Conservation (phyloP, 2,797 vertebrate species). For the Gymnocypris eckloni region DNA sequence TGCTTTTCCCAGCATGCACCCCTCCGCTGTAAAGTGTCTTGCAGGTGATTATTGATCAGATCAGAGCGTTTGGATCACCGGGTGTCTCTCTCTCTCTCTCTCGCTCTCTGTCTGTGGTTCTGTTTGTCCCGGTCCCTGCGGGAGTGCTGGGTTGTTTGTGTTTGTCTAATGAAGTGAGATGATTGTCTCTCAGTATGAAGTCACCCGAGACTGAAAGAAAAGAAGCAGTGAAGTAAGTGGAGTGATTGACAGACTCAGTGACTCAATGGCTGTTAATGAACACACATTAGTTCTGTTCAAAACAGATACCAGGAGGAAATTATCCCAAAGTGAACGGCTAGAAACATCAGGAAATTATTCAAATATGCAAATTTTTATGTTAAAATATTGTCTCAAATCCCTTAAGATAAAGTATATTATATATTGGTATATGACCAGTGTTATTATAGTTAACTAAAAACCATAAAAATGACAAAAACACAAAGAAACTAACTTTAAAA, state of each 20-base stretch:
- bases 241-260: slow-evolving; percentile 29
- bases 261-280: slow-evolving; percentile 38
- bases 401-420: background rate
- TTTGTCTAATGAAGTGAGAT: slow-evolving; percentile 70
- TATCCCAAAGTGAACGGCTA: background rate
- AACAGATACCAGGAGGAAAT: slow-evolving; percentile 4
- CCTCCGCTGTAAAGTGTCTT: background rate
- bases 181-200: slow-evolving; percentile 56
- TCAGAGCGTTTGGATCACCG: background rate
- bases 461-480: background rate
- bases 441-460: background rate
- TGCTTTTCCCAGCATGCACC: slow-evolving; percentile 51
- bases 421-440: background rate
- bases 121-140: slow-evolving; percentile 55
- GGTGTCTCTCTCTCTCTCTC: background rate
- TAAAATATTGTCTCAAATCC: background rate
- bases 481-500: background rate
- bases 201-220: slow-evolving; percentile 50
- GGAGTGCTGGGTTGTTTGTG: slow-evolving; percentile 67
- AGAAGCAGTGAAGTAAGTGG: slow-evolving; percentile 2
- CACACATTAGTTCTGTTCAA: slow-evolving; percentile 16
- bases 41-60: slow-evolving; percentile 27
- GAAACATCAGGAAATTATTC: background rate
- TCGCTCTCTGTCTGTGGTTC: slow-evolving; percentile 17
- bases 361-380: background rate